A percentile compares a stretch with the other conserved stretches of the same genome.
Evolutionary conservation across 1,140 invertebrate species (phyloP).

Genomic region (Anoplolepis gracilipes): DNA sequence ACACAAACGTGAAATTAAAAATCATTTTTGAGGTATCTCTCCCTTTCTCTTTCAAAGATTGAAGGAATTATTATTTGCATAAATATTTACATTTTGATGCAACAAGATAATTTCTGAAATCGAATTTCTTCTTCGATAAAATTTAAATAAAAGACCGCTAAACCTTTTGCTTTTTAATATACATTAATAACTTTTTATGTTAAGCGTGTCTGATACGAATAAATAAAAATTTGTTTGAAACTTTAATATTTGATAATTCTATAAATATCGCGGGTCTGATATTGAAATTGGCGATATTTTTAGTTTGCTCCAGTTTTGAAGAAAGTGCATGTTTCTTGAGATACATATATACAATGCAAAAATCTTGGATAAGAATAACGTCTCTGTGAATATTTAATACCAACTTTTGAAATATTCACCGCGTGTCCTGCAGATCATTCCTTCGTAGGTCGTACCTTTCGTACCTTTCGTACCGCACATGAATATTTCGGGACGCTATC

Average conservation of each 20-base stretch:
- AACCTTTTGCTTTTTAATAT: background rate
- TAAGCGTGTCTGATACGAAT: background rate
- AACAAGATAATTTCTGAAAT: background rate
- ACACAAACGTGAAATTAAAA: background rate
- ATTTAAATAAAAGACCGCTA: background rate
- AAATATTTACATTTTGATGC: background rate
- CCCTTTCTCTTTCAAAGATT: background rate
- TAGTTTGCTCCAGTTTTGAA: background rate
- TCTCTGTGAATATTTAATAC: constrained; percentile 12
- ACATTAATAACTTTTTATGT: background rate
- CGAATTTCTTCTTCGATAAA: background rate
- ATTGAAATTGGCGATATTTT: background rate
- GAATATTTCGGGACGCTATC: constrained; percentile 44
- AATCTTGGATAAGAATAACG: constrained; percentile 14
- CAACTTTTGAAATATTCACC: constrained; percentile 42
- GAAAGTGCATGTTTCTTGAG: background rate
- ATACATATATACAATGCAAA: background rate
- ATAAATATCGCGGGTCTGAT: background rate
- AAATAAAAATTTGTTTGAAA: background rate
- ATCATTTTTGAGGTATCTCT: background rate
- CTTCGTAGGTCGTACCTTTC: background rate
- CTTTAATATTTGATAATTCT: background rate
- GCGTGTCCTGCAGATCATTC: constrained; percentile 24
- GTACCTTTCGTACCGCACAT: constrained; percentile 13
- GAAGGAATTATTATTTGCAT: background rate